These are phyloP conservation scores for Alloscopus bannaensis DNA, from an alignment of 2,888 invertebrate genomes.

Conservation along the genomic window DNA sequence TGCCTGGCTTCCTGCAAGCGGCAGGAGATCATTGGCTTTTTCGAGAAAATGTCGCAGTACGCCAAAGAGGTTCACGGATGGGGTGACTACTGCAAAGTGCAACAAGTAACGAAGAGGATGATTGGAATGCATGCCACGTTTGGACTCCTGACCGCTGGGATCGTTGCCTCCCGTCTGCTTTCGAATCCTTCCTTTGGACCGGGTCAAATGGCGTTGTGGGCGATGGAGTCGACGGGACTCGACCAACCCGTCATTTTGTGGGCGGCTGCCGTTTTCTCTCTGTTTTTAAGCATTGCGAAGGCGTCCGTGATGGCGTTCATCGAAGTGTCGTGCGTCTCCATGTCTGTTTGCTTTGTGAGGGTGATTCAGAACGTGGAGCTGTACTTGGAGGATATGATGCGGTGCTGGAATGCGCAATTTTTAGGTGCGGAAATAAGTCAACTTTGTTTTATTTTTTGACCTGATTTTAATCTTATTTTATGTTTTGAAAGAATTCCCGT, in stretches of 20 bases:
- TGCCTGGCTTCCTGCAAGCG: conserved; percentile 36
- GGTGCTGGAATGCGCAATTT: conserved; percentile 30
- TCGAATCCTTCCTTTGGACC: conserved; percentile 16
- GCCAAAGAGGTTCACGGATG: conserved; percentile 15
- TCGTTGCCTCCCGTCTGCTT: conserved; percentile 17
- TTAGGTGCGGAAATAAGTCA: conserved; percentile 28
- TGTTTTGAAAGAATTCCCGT: conserved; percentile 10
- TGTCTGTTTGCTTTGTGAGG: conserved; percentile 39
- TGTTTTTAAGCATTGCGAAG: conserved; percentile 21
- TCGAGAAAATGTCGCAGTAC: conserved; percentile 32
- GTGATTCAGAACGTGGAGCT: conserved; percentile 33
- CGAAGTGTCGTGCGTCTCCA: conserved; percentile 37
- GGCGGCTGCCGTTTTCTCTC: conserved; percentile 2
- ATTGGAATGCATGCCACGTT: conserved; percentile 19
- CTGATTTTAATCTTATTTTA: not conserved
- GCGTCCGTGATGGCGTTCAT: conserved; percentile 40
- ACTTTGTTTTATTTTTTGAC: conserved; percentile 3
- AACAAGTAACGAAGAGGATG: not conserved
- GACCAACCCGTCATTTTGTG: not conserved
- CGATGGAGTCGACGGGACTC: not conserved
- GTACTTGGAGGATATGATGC: conserved; percentile 32
- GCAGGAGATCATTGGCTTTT: conserved; percentile 28
- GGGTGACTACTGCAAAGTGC: conserved; percentile 6
- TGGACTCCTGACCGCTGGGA: not conserved
- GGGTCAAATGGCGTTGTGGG: conserved; percentile 20